Evolutionary conservation across 2,888 invertebrate species (phyloP).

Genomic region (Allolobophora icterica): DNA sequence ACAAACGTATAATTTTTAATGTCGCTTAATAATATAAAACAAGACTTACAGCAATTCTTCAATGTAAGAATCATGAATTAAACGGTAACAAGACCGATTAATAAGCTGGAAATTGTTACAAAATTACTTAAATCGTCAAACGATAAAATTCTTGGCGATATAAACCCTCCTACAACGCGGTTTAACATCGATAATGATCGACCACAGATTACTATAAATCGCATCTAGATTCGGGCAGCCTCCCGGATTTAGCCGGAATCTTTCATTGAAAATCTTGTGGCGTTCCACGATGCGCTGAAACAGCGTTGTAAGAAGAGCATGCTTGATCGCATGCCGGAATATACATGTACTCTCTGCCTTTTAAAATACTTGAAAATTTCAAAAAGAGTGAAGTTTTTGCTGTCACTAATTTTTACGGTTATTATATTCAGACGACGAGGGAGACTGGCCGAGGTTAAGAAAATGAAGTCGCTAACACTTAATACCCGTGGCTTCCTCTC

Average conservation of each 20-base stretch:
- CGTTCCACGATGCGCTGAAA: background rate
- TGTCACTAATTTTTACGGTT: too few relatives aligned
- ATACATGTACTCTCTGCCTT: background rate
- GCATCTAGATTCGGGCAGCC: background rate
- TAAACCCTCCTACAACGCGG: background rate
- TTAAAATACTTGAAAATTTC: background rate
- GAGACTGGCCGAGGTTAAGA: too few relatives aligned
- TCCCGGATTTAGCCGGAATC: conserved; percentile 14
- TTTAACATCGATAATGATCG: background rate
- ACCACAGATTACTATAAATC: background rate
- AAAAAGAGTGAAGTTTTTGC: background rate
- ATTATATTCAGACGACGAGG: too few relatives aligned
- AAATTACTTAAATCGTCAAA: background rate
- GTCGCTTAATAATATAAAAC: background rate
- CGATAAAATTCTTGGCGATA: background rate
- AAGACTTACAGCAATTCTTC: too few relatives aligned
- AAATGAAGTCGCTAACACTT: too few relatives aligned
- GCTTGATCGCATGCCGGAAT: background rate
- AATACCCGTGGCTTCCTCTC: too few relatives aligned
- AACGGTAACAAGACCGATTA: background rate
- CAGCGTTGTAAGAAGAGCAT: background rate
- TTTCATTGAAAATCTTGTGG: background rate
- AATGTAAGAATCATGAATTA: background rate
- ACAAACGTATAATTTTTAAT: background rate
- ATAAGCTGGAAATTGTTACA: background rate